Conservation (phyloP, 2,888 invertebrate genomes). For the Amaurobius ferox region DNA sequence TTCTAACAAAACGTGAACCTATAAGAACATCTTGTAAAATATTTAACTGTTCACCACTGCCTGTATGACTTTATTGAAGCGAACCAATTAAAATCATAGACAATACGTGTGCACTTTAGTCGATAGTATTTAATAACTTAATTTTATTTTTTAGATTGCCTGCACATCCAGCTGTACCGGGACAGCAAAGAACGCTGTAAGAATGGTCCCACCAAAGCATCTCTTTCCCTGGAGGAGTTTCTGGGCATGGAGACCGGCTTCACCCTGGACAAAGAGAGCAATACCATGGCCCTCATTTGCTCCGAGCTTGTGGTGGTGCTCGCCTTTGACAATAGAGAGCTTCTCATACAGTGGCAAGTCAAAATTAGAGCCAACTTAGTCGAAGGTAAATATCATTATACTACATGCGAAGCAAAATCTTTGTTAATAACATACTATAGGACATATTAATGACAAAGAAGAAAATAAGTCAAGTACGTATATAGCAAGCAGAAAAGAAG, state of each 20-base stretch:
- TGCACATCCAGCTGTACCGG: conserved; percentile 91
- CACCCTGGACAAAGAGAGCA: conserved; percentile 92
- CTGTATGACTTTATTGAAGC: too few species aligned
- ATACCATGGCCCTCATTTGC: conserved; percentile 92
- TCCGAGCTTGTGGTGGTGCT: conserved; percentile 90
- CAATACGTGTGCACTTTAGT: too few species aligned
- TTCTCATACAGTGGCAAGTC: conserved; percentile 92
- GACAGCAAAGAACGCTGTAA: conserved; percentile 92
- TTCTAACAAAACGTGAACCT: too few species aligned
- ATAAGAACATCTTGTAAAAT: too few species aligned
- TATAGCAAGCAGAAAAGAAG: too few species aligned
- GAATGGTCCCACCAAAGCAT: conserved; percentile 91
- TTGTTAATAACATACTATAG: too few species aligned
- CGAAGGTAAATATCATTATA: conserved; percentile 83
- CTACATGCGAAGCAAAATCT: too few species aligned
- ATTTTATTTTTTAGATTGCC: conserved; percentile 84
- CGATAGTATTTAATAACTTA: too few species aligned
- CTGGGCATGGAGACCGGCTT: conserved; percentile 91
- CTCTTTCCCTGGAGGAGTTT: conserved; percentile 88
- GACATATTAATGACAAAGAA: too few species aligned
- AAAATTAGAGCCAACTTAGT: conserved; percentile 90
- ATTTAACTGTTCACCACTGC: too few species aligned
- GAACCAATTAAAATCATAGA: too few species aligned
- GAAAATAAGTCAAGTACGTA: too few species aligned
- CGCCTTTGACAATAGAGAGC: conserved; percentile 90